Conservation (phyloP, 2,888 invertebrate species). For the Leptothorax acervorum region DNA sequence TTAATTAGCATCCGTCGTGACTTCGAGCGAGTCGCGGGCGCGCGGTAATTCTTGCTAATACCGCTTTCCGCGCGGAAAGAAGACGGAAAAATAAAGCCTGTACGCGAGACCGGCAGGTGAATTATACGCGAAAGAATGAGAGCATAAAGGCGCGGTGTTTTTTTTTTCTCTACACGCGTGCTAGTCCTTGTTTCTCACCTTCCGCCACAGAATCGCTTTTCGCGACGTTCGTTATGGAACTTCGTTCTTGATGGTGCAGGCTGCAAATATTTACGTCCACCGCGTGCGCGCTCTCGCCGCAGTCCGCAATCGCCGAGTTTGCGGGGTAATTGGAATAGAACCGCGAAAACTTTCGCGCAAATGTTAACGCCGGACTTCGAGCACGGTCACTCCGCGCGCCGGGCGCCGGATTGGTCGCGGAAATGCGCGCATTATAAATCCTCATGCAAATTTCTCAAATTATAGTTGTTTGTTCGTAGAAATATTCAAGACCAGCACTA, state of each 20-base stretch:
- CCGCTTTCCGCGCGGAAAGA: neutral
- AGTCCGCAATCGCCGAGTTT: constrained; percentile 54
- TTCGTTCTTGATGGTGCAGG: constrained; percentile 36
- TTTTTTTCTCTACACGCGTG: neutral
- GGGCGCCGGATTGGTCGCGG: constrained; percentile 6
- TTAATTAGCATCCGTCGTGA: constrained; percentile 37
- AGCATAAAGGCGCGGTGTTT: neutral
- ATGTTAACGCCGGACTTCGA: constrained; percentile 48
- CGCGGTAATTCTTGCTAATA: neutral
- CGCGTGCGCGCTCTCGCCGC: constrained; percentile 37
- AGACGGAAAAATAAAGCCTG: neutral
- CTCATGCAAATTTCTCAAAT: constrained; percentile 48
- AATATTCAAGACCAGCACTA: constrained; percentile 16
- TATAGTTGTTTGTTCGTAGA: constrained; percentile 37
- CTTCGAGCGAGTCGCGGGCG: neutral
- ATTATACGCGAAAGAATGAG: no score
- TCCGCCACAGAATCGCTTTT: constrained; percentile 21
- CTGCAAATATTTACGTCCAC: constrained; percentile 48
- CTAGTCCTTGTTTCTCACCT: neutral
- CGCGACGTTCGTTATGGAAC: constrained; percentile 40
- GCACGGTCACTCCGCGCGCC: constrained; percentile 14
- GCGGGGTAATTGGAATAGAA: constrained; percentile 55
- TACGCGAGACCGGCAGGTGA: neutral
- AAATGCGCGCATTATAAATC: constrained; percentile 44
- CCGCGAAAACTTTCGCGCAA: constrained; percentile 50